Base-by-base conservation (phyloP, 2,888 invertebrate species). In the Adelognathus sp. region DNA sequence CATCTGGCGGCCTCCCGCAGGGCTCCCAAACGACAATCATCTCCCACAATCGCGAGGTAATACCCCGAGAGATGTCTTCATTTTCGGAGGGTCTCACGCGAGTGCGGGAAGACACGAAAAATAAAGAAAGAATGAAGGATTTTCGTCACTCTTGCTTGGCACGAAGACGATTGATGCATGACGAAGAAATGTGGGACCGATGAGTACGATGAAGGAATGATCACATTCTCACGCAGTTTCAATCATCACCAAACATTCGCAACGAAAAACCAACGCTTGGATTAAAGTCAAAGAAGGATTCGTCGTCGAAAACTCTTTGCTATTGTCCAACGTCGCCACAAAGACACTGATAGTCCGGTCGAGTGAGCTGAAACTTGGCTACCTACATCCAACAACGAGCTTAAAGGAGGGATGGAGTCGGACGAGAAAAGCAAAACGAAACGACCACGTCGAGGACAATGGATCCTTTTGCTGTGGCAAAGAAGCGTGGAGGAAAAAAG, bases 1-100 rank as follows among this genome's bases (percentile, higher is more conserved):
- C 91, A 91, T 91, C 91, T 91, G 91, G 88, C 88, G 88, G 85
- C 82, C 88, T 91, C 91, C 91, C 91, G 91, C 90, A 90, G 91
- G 91, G 91, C 88, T 89, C 84, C 85, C 86, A 84, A 87, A 88
- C 80, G 88, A 89, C 91, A 90, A 90, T 91, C 90, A 90, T 87
- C n/a, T n/a, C 87, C 89, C 81, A 85, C 88, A 87, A 91, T 90
- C 90, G 90, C 87, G 86, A 87, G 89, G 88, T 91, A 90, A 90
- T 91, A 89, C 88, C 84, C 86, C 88, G 84, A 85, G 88, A 90
- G 89, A 91, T 85, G 87, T 90, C 91, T 91, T 89, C 90, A 90
- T 91, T 81, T 76, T 82, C 64, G 58, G 76, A 61, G 67, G 58
- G 44, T 39, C 50, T n/a, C n/a, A n/a, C n/a, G n/a, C n/a, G 73